A percentile compares a stretch with the other conserved stretches of the same genome.
These are phyloP conservation scores for Tetranychus urticae DNA, from an alignment of 1,140 invertebrate species.

Conservation along the genomic window DNA sequence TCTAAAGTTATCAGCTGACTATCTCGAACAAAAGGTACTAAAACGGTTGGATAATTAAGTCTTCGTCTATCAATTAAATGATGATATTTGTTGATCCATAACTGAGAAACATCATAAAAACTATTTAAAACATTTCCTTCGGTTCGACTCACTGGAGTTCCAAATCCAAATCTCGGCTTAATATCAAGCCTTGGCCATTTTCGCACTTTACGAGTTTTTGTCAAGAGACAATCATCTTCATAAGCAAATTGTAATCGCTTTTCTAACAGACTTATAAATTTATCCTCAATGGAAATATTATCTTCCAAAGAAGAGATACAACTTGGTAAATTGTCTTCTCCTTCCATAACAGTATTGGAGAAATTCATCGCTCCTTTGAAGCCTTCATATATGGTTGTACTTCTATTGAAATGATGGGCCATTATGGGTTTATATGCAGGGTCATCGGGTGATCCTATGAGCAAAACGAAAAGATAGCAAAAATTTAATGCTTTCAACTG, in stretches of 20 bases:
- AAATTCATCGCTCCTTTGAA: slow-evolving; percentile 6
- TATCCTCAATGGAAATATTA: background rate
- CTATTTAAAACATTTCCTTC: slow-evolving; percentile 2
- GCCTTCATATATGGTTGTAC: slow-evolving; percentile 1
- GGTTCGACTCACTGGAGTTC: background rate
- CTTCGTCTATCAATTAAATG: background rate
- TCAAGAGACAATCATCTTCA: background rate
- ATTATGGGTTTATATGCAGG: slow-evolving; percentile 1
- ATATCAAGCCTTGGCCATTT: slow-evolving; percentile 5
- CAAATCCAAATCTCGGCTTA: background rate
- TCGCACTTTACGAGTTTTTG: background rate
- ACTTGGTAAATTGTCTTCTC: slow-evolving; percentile 1
- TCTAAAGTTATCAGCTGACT: background rate
- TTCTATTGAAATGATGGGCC: slow-evolving; percentile 4
- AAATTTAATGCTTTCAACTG: background rate
- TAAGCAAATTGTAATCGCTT: slow-evolving; percentile 3
- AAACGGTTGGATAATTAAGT: slow-evolving; percentile 1
- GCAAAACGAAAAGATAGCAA: background rate
- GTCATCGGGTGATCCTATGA: background rate
- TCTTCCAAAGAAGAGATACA: background rate
- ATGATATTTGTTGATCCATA: background rate
- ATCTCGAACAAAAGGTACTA: slow-evolving; percentile 1
- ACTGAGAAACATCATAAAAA: slow-evolving; percentile 1
- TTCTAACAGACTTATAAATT: background rate
- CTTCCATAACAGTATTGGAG: slow-evolving; percentile 4